phyloP scores from a whole-genome alignment of 2,113 vertebrate genomes.

The Pterocles orientalis region DNA sequence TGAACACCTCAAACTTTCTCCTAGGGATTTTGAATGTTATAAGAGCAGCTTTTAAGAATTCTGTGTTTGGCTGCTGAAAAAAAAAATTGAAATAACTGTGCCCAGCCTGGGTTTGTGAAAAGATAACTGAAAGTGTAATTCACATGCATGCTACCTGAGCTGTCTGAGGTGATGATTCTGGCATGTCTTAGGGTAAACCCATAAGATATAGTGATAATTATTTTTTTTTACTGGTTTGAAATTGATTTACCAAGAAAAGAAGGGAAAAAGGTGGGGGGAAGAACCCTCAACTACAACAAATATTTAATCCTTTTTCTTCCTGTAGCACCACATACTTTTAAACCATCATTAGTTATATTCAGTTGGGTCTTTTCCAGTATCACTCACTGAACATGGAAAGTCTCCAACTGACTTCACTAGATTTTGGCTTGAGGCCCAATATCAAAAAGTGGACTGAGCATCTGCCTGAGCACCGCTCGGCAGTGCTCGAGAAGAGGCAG shows the following conservation, averaged over 20 bases:
- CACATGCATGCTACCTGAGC: background rate
- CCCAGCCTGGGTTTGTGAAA: background rate
- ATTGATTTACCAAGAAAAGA: background rate
- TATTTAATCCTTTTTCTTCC: background rate
- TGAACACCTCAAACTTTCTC: background rate
- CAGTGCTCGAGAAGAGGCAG: background rate
- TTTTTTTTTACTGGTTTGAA: background rate
- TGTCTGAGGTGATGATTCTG: background rate
- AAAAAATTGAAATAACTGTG: background rate
- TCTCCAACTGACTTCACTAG: constrained; percentile 27
- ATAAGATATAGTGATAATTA: background rate
- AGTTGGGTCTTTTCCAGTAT: constrained; percentile 43
- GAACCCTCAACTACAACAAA: background rate
- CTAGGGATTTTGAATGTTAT: background rate
- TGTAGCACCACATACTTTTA: background rate
- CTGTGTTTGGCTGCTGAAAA: background rate
- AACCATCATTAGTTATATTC: constrained; percentile 18
- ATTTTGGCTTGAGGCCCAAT: constrained; percentile 46
- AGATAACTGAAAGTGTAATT: background rate
- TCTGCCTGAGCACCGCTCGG: background rate
- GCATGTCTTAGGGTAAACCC: background rate
- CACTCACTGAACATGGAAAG: constrained; percentile 46
- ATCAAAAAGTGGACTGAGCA: background rate
- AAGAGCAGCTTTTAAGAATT: background rate
- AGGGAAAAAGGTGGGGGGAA: background rate